Evolutionary conservation across 2,113 vertebrate genomes (phyloP), one percentile per base, ranked within the genome.

Genomic region (Mohoua ochrocephala): DNA sequence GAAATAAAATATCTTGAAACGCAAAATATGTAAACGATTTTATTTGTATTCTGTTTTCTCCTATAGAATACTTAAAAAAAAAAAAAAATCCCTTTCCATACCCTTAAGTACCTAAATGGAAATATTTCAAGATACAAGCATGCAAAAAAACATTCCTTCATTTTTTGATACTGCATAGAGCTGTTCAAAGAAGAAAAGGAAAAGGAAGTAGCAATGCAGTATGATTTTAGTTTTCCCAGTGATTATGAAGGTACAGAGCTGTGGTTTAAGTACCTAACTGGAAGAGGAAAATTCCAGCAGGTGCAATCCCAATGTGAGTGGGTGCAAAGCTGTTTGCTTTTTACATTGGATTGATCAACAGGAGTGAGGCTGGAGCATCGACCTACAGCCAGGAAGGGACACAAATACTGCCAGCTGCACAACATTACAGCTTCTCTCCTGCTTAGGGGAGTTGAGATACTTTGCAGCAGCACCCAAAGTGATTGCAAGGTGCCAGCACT

Each of bases 341-440:
- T 42, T 12, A 12, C 12, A 22, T 21, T 7, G 30, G 37, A 3
- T 18, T 0, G 0, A 14, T 23, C 2, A 1, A 9, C 2, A 7
- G 49, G 16, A 84, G 11, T 3, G 8, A 73, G 41, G 41, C 21
- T 85, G 50, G 13, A 75, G 42, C 0, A 0, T 0, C 28, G 65
- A 68, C 44, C 35, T 30, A 4, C 37, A 63, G 57, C 15, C n/a
- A 69, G 50, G 44, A 56, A 71, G 13, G 57, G 49, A 24, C 49
- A 41, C 6, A 47, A 52, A 56, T 45, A 2, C 28, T 37, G 6
- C 15, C 76, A 84, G 31, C 27, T 31, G 23, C 27, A 28, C 15
- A 37, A 31, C 16, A 17, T 21, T 7, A 9, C n/a, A 35, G 4
- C 11, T 61, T 65, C 49, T 39, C 39, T 54, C 27, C 81, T 61